Evolutionary conservation across 1,140 invertebrate genomes (phyloP), one percentile per base, ranked within the genome.

Genomic region (Drosophila trapezifrons): DNA sequence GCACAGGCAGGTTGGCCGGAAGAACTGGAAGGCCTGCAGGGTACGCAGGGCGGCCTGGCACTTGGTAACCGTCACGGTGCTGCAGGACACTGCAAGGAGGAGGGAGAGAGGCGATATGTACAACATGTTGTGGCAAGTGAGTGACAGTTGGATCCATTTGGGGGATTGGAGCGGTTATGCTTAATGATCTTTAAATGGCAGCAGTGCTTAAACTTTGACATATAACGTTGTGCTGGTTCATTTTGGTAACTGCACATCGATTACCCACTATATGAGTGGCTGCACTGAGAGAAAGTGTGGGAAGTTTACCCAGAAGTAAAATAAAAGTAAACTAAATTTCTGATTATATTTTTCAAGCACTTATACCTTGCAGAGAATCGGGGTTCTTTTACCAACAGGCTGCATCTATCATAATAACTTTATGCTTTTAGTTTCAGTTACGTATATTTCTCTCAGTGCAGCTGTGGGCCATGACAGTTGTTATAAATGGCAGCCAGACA

Each of bases 1-100:
- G 93, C 97, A 98, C 80, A 98, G 95, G 92, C 97, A 98, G 75
- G 97, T 97, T 78, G 97, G 97, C 89, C 96, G 96, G 94, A 98
- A 98, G 94, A 97, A 97, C 76, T 96, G 95, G 92, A 97, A 98
- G 51, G 96, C 96, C 93, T 97, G 96, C 56, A 98, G 93, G 25
- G 96, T 97, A 76, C 95, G 94, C 62, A 98, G 93, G 5, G 97
- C 97, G 22, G 96, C 96, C 93, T 97, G 96, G 93, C 97, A 98
- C 93, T 97, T 97, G 63, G 96, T 96, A 80, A 98, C 96, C 32
- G 97, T 98, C 77, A 97, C 96, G 18, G 97, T 98, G 49, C 97
- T 97, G 93, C 97, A 98, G 59, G 97, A 96, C 90, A 98, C 97
- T 98, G 95, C 15, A 6, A 27, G 46, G 27, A 25, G 4, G 10